phyloP scores from a whole-genome alignment of 2,888 invertebrate genomes.

The Harpalus rufipes region DNA sequence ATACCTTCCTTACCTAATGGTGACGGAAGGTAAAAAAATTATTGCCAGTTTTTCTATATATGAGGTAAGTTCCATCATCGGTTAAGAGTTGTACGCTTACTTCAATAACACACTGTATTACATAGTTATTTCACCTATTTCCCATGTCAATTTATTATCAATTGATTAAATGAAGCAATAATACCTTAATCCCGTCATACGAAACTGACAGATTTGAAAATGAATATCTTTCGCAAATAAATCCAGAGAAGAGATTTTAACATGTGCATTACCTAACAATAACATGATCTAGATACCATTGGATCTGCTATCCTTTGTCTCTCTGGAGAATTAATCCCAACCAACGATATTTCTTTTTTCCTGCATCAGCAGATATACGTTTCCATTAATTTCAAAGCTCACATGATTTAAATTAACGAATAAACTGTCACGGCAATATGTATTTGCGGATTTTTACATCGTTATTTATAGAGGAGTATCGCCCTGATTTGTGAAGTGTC shows the following conservation, averaged over 20 bases:
- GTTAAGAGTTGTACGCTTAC: too few relatives aligned
- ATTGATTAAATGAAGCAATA: neutral
- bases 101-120: too few relatives aligned
- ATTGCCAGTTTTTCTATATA: too few relatives aligned
- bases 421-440: slow-evolving; percentile 32
- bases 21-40: too few relatives aligned
- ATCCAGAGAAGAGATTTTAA: neutral
- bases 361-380: slow-evolving; percentile 28
- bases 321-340: neutral
- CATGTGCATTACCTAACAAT: neutral
- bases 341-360: slow-evolving; percentile 30
- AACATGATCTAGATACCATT: neutral
- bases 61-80: too few relatives aligned
- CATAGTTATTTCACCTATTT: neutral
- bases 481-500: slow-evolving; percentile 33
- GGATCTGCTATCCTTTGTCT: slow-evolving; percentile 8
- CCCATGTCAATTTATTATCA: neutral
- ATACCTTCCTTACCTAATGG: too few relatives aligned
- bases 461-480: slow-evolving; percentile 12
- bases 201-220: neutral
- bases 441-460: slow-evolving; percentile 37
- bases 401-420: slow-evolving; percentile 44
- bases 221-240: slow-evolving; percentile 1
- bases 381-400: slow-evolving; percentile 43
- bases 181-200: neutral